Evolutionary conservation across 2,888 invertebrate species (phyloP), one percentile per base, ranked within the genome.

Genomic region (Epirrhoe tristata): DNA sequence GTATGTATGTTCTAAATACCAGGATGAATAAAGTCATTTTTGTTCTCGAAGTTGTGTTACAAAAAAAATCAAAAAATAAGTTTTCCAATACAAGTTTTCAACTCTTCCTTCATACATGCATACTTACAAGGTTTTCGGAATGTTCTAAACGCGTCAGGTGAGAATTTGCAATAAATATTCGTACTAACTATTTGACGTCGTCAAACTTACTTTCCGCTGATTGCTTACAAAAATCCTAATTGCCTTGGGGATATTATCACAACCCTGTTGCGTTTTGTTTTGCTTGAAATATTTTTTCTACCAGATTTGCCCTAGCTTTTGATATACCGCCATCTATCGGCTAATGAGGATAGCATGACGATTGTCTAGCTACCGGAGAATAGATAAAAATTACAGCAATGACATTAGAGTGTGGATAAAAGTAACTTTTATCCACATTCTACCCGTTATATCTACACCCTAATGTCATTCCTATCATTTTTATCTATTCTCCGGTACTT

Each of bases 131-230:
- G 7, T 60, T 66, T 51, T 8, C 32, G 71, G 70, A 73, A 74
- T 73, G 69, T 69, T 63, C 60, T 73, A 74, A 67, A 36, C 57
- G 52, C 58, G 69, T 58, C 70, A 67, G 67, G 66, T 64, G 58
- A 67, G 66, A 65, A 57, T 67, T 16, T 7, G 63, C 55, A 64
- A 72, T 66, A 70, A 17, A 56, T 69, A 65, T 67, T 43, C 53
- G 50, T 43, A n/a, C 10, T 58, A 63, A 53, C 34, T 53, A 17
- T 51, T 24, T 48, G 24, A 62, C 32, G 39, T 39, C 39, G 52
- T 53, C 46, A 52, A 52, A 39, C 51, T 36, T 48, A 48, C 46
- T 17, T 14, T 5, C 5, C 1, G 1, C 24, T 24, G 24, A 24
- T 24, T 24, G 24, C 24, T 24, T 24, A 24, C 1, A 24, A 24